Base-by-base conservation (phyloP, 2,888 invertebrate genomes). In the Tachystola acroxantha region DNA sequence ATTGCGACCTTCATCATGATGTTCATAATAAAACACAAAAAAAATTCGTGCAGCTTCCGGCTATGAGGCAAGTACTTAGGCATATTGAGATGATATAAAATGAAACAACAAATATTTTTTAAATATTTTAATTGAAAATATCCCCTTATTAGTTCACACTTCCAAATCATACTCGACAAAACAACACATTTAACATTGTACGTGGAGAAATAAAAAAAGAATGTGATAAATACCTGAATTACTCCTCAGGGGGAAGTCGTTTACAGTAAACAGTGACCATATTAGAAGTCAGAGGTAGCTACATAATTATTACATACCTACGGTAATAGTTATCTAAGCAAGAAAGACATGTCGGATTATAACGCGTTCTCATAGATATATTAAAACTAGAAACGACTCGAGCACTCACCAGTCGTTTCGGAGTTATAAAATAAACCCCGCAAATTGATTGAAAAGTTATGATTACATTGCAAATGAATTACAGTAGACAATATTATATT, bases 211-310 rank as follows among this genome's bases (percentile, higher is more conserved):
- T 56, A 60, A 60, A 62, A 74, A 64, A 71, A 65, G 59, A 63
- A 60, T 57, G 68, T 64, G 65, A 85, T 85, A 85, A 86, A 86
- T 86, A 86, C 85, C 85, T 86, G 84, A 79, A 70, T 71, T 64
- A 72, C 72, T 81, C 84, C 81, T 74, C 70, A 76, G 72, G 73
- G 69, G 78, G 65, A 66, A 74, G 79, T 69, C 77, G 76, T 73
- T 70, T 75, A 77, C 68, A 73, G 69, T 66, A 68, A 69, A 24
- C 57, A 62, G 63, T 67, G 67, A 76, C 64, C 65, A 67, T 61
- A 71, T 65, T 77, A 76, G 64, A 64, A 66, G 71, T 68, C 58
- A 60, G 72, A 75, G 67, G 64, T 68, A 66, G 68, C 76, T 79
- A 80, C 66, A 16, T 16, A 67, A 69, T n/a, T 24, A 60, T 71